Conservation (phyloP, 1,140 invertebrate species). For the Sitophilus oryzae region DNA sequence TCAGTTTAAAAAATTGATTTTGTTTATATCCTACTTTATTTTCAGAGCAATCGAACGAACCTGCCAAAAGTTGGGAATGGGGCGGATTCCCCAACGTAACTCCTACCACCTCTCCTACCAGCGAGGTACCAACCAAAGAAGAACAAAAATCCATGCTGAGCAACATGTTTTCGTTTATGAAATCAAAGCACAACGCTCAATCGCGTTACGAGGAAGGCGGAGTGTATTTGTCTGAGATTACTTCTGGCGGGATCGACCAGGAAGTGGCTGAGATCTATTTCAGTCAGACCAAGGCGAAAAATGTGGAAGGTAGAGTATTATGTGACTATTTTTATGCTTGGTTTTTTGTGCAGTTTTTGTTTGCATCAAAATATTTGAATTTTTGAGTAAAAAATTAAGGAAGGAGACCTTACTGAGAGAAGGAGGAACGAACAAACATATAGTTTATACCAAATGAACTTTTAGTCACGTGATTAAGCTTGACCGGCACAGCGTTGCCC, state of each 20-base stretch:
- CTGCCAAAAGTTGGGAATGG: slow-evolving; percentile 84
- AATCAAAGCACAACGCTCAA: slow-evolving; percentile 65
- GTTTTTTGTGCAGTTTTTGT: slow-evolving; percentile 7
- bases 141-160: slow-evolving; percentile 72
- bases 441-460: no score
- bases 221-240: slow-evolving; percentile 90
- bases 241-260: slow-evolving; percentile 81
- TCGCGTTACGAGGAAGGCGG: slow-evolving; percentile 55
- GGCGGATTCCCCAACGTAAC: slow-evolving; percentile 77
- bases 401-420: no score
- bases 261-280: slow-evolving; percentile 88
- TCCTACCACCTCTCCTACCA: slow-evolving; percentile 28
- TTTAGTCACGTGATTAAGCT: no score
- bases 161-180: slow-evolving; percentile 91
- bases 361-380: no score
- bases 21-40: no score
- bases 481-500: no score
- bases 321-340: no score
- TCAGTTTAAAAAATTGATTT: no score
- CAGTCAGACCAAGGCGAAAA: slow-evolving; percentile 49
- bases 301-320: slow-evolving; percentile 19
- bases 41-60: slow-evolving; percentile 47
- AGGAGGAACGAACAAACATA: no score
- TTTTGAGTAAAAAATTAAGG: no score
- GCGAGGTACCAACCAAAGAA: slow-evolving; percentile 44